phyloP scores from a whole-genome alignment of 1,140 invertebrate species.

The Nomia melanderi region DNA sequence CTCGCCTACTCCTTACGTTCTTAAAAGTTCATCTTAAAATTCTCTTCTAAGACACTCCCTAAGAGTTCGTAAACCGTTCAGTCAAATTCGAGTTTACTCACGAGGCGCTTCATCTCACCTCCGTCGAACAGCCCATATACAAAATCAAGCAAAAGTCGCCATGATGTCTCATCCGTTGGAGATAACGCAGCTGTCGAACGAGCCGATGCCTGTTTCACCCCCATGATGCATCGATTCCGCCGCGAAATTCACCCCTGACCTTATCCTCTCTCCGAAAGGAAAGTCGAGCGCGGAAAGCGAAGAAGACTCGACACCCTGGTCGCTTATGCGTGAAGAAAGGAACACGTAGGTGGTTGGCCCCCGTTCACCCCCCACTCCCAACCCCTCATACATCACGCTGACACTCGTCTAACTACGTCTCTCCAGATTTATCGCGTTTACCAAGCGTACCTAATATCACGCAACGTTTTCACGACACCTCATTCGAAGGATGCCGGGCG shows the following conservation, averaged over 20 bases:
- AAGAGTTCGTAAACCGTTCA: no score
- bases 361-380: background rate
- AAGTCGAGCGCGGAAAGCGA: slow-evolving; percentile 28
- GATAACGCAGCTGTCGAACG: slow-evolving; percentile 64
- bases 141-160: slow-evolving; percentile 32
- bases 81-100: no score
- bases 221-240: slow-evolving; percentile 52
- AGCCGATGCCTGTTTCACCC: slow-evolving; percentile 57
- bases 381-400: slow-evolving; percentile 73
- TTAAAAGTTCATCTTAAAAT: no score
- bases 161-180: slow-evolving; percentile 66
- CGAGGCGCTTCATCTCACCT: no score
- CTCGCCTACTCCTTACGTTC: no score
- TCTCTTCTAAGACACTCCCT: no score
- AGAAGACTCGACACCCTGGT: slow-evolving; percentile 25
- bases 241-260: slow-evolving; percentile 41
- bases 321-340: slow-evolving; percentile 30
- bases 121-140: background rate
- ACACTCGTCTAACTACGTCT: slow-evolving; percentile 73
- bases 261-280: slow-evolving; percentile 29
- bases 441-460: slow-evolving; percentile 69
- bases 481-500: slow-evolving; percentile 46
- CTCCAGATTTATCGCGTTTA: slow-evolving; percentile 76
- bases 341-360: slow-evolving; percentile 34
- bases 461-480: slow-evolving; percentile 63